These are phyloP conservation scores for Distichodus sexfasciatus DNA, from an alignment of 2,797 vertebrate genomes.

Conservation along the genomic window DNA sequence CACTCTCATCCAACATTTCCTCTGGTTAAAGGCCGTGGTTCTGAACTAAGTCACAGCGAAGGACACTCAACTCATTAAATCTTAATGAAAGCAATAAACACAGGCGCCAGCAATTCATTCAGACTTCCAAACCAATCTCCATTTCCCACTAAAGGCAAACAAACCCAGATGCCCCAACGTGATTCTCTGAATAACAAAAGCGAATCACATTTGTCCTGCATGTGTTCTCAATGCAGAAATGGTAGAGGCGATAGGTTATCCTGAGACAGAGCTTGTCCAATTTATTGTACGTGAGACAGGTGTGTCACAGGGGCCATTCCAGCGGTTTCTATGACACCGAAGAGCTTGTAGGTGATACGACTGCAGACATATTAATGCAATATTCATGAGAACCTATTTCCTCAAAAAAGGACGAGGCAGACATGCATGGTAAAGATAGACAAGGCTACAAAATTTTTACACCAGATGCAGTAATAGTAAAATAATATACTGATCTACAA, in stretches of 20 bases:
- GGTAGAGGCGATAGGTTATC: constrained; percentile 68
- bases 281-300: constrained; percentile 71
- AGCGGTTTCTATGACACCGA: constrained; percentile 69
- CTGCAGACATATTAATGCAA: constrained; percentile 69
- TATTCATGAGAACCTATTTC: constrained; percentile 79
- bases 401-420: constrained; percentile 16
- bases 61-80: constrained; percentile 83
- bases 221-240: constrained; percentile 75
- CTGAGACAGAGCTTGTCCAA: constrained; percentile 74
- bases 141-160: constrained; percentile 79
- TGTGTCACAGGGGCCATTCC: constrained; percentile 71
- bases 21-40: constrained; percentile 56
- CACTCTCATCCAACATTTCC: constrained; percentile 51
- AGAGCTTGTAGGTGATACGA: constrained; percentile 64
- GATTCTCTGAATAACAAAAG: constrained; percentile 78
- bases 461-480: too few relatives aligned
- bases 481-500: too few relatives aligned
- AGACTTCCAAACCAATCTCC: constrained; percentile 83
- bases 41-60: constrained; percentile 73
- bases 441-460: neutral
- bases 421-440: constrained; percentile 8
- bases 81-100: constrained; percentile 85
- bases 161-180: constrained; percentile 74
- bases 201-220: constrained; percentile 80
- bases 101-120: constrained; percentile 80